Base-by-base conservation (phyloP, 2,888 invertebrate genomes). In the Aplocera efformata region DNA sequence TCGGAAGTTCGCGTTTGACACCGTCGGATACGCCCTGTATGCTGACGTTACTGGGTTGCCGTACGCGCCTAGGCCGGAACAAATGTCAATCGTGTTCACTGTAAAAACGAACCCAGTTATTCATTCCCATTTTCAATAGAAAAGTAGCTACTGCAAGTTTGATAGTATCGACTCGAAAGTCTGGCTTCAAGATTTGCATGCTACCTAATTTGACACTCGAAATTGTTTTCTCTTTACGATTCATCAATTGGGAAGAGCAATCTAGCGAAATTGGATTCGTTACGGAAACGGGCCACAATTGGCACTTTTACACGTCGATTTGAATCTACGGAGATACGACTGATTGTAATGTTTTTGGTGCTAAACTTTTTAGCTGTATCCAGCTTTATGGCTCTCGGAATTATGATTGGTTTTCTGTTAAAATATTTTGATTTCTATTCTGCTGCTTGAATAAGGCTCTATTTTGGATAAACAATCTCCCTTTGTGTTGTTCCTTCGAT, bases 181-280 rank as follows among this genome's bases (percentile, higher is more conserved):
- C 32, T 32, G 31, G 10, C 13, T 11, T 34, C 24, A 32, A 27
- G 28, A 13, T 35, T 44, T 39, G 25, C 45, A 40, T 40, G 11
- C 29, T 36, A 40, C 50, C 58, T 62, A 65, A 62, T 70, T 65
- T 58, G 59, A 64, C 65, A 60, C 63, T 54, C 57, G 60, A 65
- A 67, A 68, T 65, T 67, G 67, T 68, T 66, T 68, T 67, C 58
- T 59, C 60, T 67, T 70, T 69, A 69, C 62, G 67, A 65, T 63
- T 70, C 67, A 66, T 67, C 67, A 68, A 62, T 66, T 70, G 63
- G 54, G 50, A 56, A 56, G 58, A 63, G 62, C 63, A 64, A 70
- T 68, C 65, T 66, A 66, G 56, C 57, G 61, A 63, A 67, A 70
- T 68, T 68, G 66, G 70, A 67, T 67, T 70, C 62, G 66, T 70